These are phyloP conservation scores for Dreissena rostriformis DNA, from an alignment of 1,140 invertebrate genomes.

Conservation along the genomic window DNA sequence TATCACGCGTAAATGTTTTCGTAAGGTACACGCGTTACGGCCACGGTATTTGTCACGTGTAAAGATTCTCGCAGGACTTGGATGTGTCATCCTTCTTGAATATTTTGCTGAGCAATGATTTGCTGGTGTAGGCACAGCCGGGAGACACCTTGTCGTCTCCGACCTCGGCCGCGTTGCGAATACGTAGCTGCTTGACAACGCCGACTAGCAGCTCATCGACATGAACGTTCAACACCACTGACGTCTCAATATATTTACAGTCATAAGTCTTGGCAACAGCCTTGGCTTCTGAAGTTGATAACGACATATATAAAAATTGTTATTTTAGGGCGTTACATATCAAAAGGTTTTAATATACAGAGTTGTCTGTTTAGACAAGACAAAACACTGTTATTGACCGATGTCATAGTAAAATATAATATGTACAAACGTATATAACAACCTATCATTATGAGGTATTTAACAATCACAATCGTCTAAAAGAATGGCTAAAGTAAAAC, in stretches of 20 bases:
- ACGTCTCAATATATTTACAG: conserved; percentile 92
- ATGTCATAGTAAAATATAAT: too few species aligned
- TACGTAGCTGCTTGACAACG: conserved; percentile 65
- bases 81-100: conserved; percentile 60
- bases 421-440: too few species aligned
- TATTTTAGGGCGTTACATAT: conserved; percentile 2
- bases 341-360: too few species aligned
- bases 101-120: conserved; percentile 62
- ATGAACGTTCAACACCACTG: conserved; percentile 90
- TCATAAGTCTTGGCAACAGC: conserved; percentile 86
- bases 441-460: too few species aligned
- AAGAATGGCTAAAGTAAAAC: too few species aligned
- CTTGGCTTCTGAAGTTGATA: conserved; percentile 74
- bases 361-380: too few species aligned
- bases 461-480: too few species aligned
- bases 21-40: too few species aligned
- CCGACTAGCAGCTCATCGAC: conserved; percentile 90
- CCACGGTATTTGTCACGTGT: conserved; percentile 11
- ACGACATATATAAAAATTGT: background rate
- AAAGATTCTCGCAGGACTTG: conserved; percentile 67
- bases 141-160: conserved; percentile 10
- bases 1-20: too few species aligned
- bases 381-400: too few species aligned
- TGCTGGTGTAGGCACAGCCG: conserved; percentile 58
- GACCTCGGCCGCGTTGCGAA: conserved; percentile 53